A percentile compares a stretch with the other conserved stretches of the same genome.
phyloP scores from a whole-genome alignment of 2,797 vertebrate species.

The Leuciscus waleckii region DNA sequence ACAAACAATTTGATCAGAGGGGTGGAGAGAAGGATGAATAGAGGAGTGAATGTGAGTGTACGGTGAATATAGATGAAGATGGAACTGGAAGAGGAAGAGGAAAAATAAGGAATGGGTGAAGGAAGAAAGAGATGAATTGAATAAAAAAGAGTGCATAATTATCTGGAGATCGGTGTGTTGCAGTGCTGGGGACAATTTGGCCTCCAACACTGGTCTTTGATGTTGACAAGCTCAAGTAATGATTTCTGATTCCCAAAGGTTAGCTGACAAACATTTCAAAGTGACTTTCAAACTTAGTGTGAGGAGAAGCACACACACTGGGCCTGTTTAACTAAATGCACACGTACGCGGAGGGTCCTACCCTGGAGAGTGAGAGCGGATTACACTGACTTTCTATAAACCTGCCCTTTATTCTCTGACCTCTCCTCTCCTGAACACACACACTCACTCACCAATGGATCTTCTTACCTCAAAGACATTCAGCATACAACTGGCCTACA shows the following conservation, averaged over 20 bases:
- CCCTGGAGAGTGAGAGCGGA: constrained; percentile 60
- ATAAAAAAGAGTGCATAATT: constrained; percentile 1
- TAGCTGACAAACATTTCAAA: constrained; percentile 52
- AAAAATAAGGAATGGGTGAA: constrained; percentile 12
- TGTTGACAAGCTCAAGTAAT: constrained; percentile 60
- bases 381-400: constrained; percentile 62
- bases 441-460: constrained; percentile 17
- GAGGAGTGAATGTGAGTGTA: not conserved
- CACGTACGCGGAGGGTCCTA: constrained; percentile 45
- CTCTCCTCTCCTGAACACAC: constrained; percentile 54
- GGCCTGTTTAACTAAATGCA: constrained; percentile 55
- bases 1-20: constrained; percentile 43
- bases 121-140: not conserved
- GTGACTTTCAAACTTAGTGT: constrained; percentile 63
- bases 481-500: constrained; percentile 34
- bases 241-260: constrained; percentile 63
- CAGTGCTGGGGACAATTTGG: constrained; percentile 49
- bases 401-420: constrained; percentile 63
- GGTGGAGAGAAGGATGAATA: constrained; percentile 19
- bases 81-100: constrained; percentile 7
- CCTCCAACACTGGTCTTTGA: constrained; percentile 43
- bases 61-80: constrained; percentile 29
- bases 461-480: constrained; percentile 55
- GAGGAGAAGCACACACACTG: constrained; percentile 41
- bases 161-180: constrained; percentile 10